These are phyloP conservation scores for Nebria ingens DNA, from an alignment of 1,140 invertebrate species.

Conservation along the genomic window DNA sequence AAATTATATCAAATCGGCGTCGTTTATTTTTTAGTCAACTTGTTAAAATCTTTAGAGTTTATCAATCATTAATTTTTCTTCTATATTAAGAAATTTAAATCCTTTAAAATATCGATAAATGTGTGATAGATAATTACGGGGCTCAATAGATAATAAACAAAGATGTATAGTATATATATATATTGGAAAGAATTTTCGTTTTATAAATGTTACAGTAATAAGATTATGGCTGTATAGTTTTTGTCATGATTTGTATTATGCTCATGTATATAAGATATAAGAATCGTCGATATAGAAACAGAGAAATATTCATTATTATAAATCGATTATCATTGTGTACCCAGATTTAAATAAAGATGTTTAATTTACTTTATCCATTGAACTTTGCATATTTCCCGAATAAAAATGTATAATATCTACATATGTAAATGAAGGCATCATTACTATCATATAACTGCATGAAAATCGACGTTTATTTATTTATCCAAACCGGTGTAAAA, in stretches of 20 bases:
- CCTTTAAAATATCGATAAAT: constrained; percentile 6
- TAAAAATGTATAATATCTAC: too few relatives aligned
- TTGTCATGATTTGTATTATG: constrained; percentile 4
- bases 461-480: too few relatives aligned
- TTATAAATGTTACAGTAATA: neutral
- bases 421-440: too few relatives aligned
- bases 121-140: constrained; percentile 2
- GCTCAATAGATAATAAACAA: constrained; percentile 7
- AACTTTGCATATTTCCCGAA: too few relatives aligned
- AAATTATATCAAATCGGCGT: too few relatives aligned
- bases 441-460: too few relatives aligned
- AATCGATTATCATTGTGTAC: constrained; percentile 6
- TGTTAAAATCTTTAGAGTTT: too few relatives aligned
- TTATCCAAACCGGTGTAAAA: too few relatives aligned
- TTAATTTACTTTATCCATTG: constrained; percentile 3
- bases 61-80: too few relatives aligned
- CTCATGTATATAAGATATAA: constrained; percentile 4
- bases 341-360: constrained; percentile 9
- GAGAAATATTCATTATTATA: neutral
- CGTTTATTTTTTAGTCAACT: neutral
- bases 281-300: neutral
- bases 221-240: constrained; percentile 6
- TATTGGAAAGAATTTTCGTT: neutral
- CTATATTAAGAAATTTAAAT: too few relatives aligned
- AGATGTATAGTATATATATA: neutral